phyloP scores from a whole-genome alignment of 1,140 invertebrate species.

The Bombus superbus region DNA sequence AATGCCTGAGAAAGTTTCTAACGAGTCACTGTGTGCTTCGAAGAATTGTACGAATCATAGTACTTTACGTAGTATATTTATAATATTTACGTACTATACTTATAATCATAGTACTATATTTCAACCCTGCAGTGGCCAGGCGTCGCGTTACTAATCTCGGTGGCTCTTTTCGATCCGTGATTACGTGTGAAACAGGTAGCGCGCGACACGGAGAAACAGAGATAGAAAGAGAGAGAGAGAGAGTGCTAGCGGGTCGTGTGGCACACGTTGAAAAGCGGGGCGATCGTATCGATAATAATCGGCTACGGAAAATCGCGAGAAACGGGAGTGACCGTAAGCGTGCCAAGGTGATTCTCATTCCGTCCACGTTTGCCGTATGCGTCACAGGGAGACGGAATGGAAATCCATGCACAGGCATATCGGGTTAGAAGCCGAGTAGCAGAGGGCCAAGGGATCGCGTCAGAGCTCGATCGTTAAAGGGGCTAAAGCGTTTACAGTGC shows the following conservation, averaged over 20 bases:
- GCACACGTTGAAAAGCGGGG: conserved; percentile 4
- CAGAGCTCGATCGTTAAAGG: conserved; percentile 55
- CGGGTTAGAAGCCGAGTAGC: conserved; percentile 5
- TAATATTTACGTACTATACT: too few species aligned
- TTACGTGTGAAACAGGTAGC: not conserved
- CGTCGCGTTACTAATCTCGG: conserved; percentile 11
- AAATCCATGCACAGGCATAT: conserved; percentile 48
- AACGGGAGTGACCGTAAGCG: conserved; percentile 47
- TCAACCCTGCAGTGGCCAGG: not conserved
- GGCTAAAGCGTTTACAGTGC: conserved; percentile 62
- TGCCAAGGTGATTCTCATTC: conserved; percentile 59
- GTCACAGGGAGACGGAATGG: conserved; percentile 51
- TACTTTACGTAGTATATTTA: not conserved
- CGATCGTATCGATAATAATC: conserved; percentile 36
- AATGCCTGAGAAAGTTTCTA: not conserved
- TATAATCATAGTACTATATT: not conserved
- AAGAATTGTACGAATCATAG: not conserved
- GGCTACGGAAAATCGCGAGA: conserved; percentile 18
- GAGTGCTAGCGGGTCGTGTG: not conserved
- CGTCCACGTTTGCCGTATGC: conserved; percentile 53
- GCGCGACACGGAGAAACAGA: too few species aligned
- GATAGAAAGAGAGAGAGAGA: not conserved
- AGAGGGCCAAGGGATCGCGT: conserved; percentile 22
- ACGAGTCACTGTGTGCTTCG: not conserved
- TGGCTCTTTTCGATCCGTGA: conserved; percentile 6